phyloP scores from a whole-genome alignment of 1,140 invertebrate genomes.

The Atta colombica region DNA sequence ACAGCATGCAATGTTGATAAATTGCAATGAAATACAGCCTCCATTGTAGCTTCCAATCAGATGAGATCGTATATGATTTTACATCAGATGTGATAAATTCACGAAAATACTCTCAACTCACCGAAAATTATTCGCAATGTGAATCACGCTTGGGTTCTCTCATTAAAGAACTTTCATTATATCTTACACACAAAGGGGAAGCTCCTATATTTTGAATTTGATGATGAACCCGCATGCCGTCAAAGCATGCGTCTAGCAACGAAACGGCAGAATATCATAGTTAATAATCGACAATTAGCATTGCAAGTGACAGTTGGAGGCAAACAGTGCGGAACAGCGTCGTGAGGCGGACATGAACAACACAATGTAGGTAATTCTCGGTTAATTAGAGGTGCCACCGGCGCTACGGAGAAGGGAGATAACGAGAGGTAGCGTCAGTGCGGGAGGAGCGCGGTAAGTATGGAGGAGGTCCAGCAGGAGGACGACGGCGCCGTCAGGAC shows the following conservation, averaged over 20 bases:
- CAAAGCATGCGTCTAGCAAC: background rate
- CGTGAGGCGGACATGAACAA: slow-evolving; percentile 59
- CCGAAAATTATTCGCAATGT: background rate
- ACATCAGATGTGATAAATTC: background rate
- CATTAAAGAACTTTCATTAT: background rate
- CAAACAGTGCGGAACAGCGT: slow-evolving; percentile 44
- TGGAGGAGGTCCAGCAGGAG: background rate
- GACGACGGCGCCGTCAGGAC: background rate
- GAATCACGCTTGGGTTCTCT: background rate
- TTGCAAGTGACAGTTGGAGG: slow-evolving; percentile 51
- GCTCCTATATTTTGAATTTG: background rate
- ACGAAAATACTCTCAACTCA: background rate
- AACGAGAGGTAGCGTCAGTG: background rate
- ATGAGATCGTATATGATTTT: slow-evolving; percentile 17
- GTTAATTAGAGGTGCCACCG: slow-evolving; percentile 77
- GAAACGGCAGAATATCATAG: slow-evolving; percentile 27
- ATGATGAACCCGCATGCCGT: background rate
- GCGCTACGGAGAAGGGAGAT: background rate
- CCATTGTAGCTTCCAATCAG: slow-evolving; percentile 17
- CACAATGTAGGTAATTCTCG: slow-evolving; percentile 79
- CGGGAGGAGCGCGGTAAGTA: slow-evolving; percentile 23
- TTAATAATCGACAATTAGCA: slow-evolving; percentile 79
- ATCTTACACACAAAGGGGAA: background rate
- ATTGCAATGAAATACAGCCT: background rate
- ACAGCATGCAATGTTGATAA: slow-evolving; percentile 25